Percentiles rank a stretch among this genome's conserved stretches.
These are phyloP conservation scores for Gopherus flavomarginatus DNA, from an alignment of 2,113 vertebrate genomes.

Conservation along the genomic window DNA sequence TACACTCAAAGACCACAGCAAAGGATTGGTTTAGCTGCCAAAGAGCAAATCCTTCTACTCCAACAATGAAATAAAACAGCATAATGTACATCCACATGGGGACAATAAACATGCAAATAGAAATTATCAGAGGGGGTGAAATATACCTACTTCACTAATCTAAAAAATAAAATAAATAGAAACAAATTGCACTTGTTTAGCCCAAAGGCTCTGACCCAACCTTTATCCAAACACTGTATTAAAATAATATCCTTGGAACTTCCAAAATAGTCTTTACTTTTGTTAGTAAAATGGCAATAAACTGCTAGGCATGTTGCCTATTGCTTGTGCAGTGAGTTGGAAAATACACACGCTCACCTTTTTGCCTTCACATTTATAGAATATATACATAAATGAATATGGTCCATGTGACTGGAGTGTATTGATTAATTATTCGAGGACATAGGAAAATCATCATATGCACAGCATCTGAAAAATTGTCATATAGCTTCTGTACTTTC, in stretches of 20 bases:
- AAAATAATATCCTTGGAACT: constrained; percentile 45
- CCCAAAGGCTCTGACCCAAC: background rate
- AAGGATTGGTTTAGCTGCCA: background rate
- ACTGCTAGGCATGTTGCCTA: constrained; percentile 13
- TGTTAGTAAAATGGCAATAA: background rate
- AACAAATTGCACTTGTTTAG: constrained; percentile 5
- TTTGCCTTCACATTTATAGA: constrained; percentile 17
- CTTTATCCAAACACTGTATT: constrained; percentile 29
- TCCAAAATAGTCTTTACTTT: constrained; percentile 25
- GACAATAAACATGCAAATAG: background rate
- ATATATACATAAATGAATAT: background rate
- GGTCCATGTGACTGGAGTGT: constrained; percentile 7
- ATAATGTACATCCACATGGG: background rate
- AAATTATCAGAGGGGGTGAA: background rate
- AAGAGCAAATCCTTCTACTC: background rate
- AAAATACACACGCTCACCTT: background rate
- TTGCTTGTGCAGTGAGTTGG: constrained; percentile 45
- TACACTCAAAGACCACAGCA: background rate
- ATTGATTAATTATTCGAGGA: constrained; percentile 31
- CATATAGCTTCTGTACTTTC: background rate
- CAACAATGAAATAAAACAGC: accelerated
- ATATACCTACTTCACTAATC: constrained; percentile 4
- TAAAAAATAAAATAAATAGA: constrained; percentile 27
- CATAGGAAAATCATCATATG: background rate
- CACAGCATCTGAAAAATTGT: background rate